Base-by-base conservation (phyloP, 1,140 invertebrate genomes). In the Phocides pigmalion region DNA sequence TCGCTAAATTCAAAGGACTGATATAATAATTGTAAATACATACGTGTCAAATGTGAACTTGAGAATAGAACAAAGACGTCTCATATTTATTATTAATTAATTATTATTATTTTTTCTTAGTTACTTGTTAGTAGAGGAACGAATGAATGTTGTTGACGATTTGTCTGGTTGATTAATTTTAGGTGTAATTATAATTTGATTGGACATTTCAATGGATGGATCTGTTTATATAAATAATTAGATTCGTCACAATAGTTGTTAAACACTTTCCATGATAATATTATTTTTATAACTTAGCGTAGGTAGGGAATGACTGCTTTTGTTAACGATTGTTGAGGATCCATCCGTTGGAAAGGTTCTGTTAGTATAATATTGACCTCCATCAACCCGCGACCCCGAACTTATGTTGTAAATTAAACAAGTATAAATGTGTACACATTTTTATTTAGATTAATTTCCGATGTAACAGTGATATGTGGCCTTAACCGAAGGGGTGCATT, bases 41-140 rank as follows among this genome's bases (percentile, higher is more conserved):
- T 74, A 46, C 12, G 72, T 79, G 79, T 82, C 74, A 81, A 79
- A 83, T 80, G 79, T 68, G 68, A 80, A 78, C 73, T 84, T 80
- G 73, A 76, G 74, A 82, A 42, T 83, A 72, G 81, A 88, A 87
- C 84, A 88, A 90, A 81, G 70, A 72, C 63, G 78, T 90, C 82
- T 87, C 79, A 87, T 90, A 88, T 88, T 87, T 88, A 87, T 88
- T 87, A 79, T 75, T 79, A 58, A 58, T 58, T 25, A 68, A 66
- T 53, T 39, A 53, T 53, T 76, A 58, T 72, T 74, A 66, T 68
- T 71, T n/a, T n/a, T 78, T 73, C 42, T 73, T 81, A 78, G 72
- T 79, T 54, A 77, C 59, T 74, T 82, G 77, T 86, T 83, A 77
- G 79, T 53, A 19, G 32, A 39, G 17, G 17, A 12, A 59, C 66